A percentile compares a stretch with the other conserved stretches of the same genome.
These are phyloP conservation scores for Catostylus mosaicus DNA, from an alignment of 30 jellyfish, hydroid and myxozoan species.

Conservation along the genomic window DNA sequence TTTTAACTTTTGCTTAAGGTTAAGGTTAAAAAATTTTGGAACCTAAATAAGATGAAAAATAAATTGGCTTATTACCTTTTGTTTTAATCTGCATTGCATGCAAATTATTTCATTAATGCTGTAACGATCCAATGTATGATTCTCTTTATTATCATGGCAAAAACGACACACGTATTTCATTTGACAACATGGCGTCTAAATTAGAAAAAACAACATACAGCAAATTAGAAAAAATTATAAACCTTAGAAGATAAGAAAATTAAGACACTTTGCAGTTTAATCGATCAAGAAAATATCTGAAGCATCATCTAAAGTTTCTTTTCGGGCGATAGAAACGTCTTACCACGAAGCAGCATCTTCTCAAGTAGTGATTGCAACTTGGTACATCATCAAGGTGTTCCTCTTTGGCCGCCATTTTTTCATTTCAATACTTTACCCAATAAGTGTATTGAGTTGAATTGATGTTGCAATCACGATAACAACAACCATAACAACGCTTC, in stretches of 20 bases:
- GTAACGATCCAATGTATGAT: conserved; percentile 69
- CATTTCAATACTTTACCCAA: not conserved
- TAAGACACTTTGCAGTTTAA: too few relatives aligned
- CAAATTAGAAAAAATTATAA: too few relatives aligned
- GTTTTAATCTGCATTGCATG: conserved; percentile 70
- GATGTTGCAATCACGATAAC: too few relatives aligned
- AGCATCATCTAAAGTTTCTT: too few relatives aligned
- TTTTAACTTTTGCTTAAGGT: too few relatives aligned
- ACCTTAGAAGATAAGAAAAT: too few relatives aligned
- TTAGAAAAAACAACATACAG: too few relatives aligned
- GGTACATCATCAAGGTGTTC: conserved; percentile 23
- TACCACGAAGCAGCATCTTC: conserved; percentile 62
- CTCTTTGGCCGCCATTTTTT: conserved; percentile 32
- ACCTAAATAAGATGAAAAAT: too few relatives aligned
- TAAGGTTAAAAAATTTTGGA: too few relatives aligned
- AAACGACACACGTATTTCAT: conserved; percentile 73
- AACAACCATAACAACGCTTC: too few relatives aligned
- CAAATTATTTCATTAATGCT: conserved; percentile 72
- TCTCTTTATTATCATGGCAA: conserved; percentile 88
- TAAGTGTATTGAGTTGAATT: conserved; percentile 12
- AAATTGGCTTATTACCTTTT: conserved; percentile 74
- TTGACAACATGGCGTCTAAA: conserved; percentile 90
- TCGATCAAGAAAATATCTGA: too few relatives aligned
- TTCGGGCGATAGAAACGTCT: not conserved
- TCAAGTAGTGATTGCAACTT: conserved; percentile 36